phyloP scores from a whole-genome alignment of 2,113 vertebrate species.

The Leptosomus discolor region DNA sequence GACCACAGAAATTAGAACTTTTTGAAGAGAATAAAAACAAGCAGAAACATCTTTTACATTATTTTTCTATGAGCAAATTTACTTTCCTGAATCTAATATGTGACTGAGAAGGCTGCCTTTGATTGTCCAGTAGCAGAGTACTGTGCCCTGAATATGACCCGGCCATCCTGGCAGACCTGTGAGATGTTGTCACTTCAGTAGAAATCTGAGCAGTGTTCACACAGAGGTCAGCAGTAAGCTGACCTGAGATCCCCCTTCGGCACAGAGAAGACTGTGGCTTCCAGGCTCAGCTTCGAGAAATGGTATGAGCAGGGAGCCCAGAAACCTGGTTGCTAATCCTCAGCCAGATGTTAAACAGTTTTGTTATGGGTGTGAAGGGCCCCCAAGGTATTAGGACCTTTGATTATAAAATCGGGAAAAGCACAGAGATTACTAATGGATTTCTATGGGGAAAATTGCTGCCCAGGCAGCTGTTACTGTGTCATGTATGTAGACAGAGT shows the following conservation, averaged over 20 bases:
- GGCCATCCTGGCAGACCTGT: background rate
- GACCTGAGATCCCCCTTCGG: background rate
- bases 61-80: background rate
- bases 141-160: background rate
- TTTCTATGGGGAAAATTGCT: background rate
- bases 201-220: background rate
- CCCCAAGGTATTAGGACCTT: background rate
- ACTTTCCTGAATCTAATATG: background rate
- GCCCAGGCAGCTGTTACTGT: background rate
- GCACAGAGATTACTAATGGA: background rate
- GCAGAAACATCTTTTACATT: background rate
- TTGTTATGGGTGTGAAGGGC: background rate
- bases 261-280: background rate
- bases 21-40: background rate
- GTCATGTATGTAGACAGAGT: rapidly evolving
- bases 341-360: background rate
- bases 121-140: background rate
- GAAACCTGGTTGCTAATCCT: background rate
- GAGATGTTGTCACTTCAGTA: background rate
- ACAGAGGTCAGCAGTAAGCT: background rate
- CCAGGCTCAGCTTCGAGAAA: background rate
- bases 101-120: background rate
- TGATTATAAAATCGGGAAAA: background rate
- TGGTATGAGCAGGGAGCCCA: background rate
- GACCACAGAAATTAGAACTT: background rate